These are phyloP conservation scores for Taeniopygia guttata DNA, from an alignment of 2,797 vertebrate species.

Conservation along the genomic window DNA sequence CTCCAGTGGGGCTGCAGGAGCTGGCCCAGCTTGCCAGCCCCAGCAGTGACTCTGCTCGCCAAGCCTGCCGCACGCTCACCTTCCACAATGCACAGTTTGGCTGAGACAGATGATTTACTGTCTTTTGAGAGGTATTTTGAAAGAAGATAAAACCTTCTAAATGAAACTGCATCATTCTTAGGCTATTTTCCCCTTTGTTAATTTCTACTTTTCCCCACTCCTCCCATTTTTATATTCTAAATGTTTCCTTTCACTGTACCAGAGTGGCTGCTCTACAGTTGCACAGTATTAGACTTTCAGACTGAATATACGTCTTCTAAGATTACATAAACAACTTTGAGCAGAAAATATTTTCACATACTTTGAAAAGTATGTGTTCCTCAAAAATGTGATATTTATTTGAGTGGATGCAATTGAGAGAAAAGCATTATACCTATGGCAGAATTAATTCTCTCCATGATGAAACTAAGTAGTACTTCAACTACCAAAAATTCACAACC, in stretches of 20 bases:
- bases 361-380: background rate
- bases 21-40: background rate
- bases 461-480: background rate
- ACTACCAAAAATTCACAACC: background rate
- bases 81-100: background rate
- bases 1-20: fast-evolving
- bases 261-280: background rate
- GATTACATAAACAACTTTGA: background rate
- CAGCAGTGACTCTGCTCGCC: fast-evolving
- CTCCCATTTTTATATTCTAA: background rate
- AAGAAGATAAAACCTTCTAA: background rate
- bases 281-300: background rate
- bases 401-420: background rate
- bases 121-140: background rate
- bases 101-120: background rate
- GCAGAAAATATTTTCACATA: background rate
- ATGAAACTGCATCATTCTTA: background rate
- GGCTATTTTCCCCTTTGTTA: background rate
- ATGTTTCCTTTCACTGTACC: background rate
- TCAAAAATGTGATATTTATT: background rate
- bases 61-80: background rate
- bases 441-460: background rate
- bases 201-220: background rate
- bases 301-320: background rate
- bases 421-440: background rate